phyloP scores from a whole-genome alignment of 2,797 vertebrate genomes.

The Linurgus olivaceus region DNA sequence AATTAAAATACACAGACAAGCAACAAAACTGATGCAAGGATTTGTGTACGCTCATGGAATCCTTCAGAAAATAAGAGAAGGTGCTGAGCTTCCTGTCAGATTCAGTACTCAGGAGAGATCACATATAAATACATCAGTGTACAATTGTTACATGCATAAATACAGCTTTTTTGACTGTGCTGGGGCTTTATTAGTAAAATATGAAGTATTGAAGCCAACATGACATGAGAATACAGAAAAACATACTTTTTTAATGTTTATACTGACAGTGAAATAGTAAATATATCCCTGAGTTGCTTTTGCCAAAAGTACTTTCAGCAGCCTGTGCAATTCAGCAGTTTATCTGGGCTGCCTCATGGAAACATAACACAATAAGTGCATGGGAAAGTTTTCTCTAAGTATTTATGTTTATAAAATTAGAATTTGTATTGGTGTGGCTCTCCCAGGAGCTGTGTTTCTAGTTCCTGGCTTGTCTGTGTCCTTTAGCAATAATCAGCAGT shows the following conservation, averaged over 20 bases:
- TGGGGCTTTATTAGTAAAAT: not conserved
- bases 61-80: not conserved
- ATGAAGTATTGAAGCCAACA: not conserved
- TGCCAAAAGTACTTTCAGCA: not conserved
- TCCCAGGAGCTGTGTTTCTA: not conserved
- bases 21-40: not conserved
- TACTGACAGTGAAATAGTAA: not conserved
- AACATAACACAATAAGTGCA: not conserved
- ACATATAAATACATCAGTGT: not conserved
- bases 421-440: not conserved
- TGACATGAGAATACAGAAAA: not conserved
- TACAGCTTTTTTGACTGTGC: not conserved
- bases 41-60: not conserved
- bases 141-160: not conserved
- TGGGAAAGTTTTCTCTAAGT: not conserved
- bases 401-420: not conserved
- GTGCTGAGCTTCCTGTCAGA: not conserved
- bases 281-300: not conserved
- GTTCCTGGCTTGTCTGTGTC: not conserved
- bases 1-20: slow-evolving; percentile 9
- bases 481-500: not conserved
- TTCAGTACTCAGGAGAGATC: not conserved
- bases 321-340: not conserved
- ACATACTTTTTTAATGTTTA: not conserved
- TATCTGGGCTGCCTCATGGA: not conserved